phyloP scores from a whole-genome alignment of 2,797 vertebrate genomes.

The Nyctalus aviator region DNA sequence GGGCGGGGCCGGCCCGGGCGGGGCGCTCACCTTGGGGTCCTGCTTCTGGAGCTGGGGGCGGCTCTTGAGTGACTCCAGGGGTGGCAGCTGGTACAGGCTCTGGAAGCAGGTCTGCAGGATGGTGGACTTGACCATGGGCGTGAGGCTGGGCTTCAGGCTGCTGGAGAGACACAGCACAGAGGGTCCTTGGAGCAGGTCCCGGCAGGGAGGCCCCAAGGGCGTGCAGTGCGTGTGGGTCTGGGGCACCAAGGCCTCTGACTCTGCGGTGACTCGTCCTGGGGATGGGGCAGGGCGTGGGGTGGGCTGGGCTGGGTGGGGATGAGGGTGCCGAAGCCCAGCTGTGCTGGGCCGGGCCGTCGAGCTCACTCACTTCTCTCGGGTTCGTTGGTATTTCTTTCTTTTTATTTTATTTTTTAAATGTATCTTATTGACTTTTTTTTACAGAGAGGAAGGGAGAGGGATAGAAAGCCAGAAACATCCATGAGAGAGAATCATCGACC shows the following conservation, averaged over 20 bases:
- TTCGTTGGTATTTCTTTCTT: background rate
- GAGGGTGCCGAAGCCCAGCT: rapidly evolving
- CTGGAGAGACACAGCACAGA: background rate
- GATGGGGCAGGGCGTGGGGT: rapidly evolving
- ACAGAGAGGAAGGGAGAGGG: too few relatives aligned
- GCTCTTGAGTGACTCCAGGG: background rate
- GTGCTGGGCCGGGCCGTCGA: background rate
- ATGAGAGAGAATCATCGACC: too few relatives aligned
- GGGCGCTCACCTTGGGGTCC: background rate
- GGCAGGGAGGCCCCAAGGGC: background rate
- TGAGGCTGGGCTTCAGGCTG: conserved; percentile 55
- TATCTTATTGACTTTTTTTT: too few relatives aligned
- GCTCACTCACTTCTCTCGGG: background rate
- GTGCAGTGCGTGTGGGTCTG: too few relatives aligned
- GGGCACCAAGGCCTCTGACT: too few relatives aligned
- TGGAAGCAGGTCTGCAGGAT: conserved; percentile 57
- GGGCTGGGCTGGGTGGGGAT: too few relatives aligned
- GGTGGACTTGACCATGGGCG: conserved; percentile 55
- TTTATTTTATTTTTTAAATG: too few relatives aligned
- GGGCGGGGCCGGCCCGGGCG: rapidly evolving
- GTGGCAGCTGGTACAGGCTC: conserved; percentile 45
- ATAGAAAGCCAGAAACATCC: too few relatives aligned
- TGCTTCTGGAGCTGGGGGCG: rapidly evolving
- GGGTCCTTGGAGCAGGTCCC: background rate
- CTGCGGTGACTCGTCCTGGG: rapidly evolving